These are phyloP conservation scores for Hystrix cristata DNA, from an alignment of 2,113 vertebrate genomes.

Conservation along the genomic window DNA sequence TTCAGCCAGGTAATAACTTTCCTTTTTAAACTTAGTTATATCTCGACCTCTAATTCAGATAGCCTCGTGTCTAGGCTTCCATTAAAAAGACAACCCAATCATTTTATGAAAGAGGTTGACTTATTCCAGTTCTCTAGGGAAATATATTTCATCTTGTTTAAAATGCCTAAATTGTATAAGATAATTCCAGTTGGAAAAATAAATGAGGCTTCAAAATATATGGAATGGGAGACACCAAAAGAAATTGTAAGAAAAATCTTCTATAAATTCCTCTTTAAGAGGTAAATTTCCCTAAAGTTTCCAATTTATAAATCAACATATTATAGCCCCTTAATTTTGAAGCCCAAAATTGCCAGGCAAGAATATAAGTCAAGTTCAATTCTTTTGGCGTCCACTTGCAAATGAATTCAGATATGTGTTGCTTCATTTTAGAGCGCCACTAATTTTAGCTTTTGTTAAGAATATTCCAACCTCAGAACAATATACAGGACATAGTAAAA, in stretches of 20 bases:
- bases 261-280: not conserved
- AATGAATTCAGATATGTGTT: not conserved
- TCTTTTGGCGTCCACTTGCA: not conserved
- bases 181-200: not conserved
- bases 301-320: not conserved
- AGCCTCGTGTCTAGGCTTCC: not conserved
- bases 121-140: not conserved
- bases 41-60: not conserved
- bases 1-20: slow-evolving; percentile 76
- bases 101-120: not conserved
- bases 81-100: not conserved
- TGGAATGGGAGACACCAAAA: not conserved
- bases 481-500: not conserved
- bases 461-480: not conserved
- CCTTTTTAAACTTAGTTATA: not conserved
- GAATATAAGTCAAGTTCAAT: not conserved
- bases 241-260: not conserved
- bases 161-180: not conserved
- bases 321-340: not conserved
- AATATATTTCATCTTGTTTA: not conserved
- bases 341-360: not conserved
- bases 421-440: not conserved
- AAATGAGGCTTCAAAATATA: not conserved
- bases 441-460: not conserved
- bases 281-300: not conserved